Percentiles rank a stretch among this genome's conserved stretches.
phyloP scores from a whole-genome alignment of 92 coral and sea anemone species.

The Epizoanthus scotinus region DNA sequence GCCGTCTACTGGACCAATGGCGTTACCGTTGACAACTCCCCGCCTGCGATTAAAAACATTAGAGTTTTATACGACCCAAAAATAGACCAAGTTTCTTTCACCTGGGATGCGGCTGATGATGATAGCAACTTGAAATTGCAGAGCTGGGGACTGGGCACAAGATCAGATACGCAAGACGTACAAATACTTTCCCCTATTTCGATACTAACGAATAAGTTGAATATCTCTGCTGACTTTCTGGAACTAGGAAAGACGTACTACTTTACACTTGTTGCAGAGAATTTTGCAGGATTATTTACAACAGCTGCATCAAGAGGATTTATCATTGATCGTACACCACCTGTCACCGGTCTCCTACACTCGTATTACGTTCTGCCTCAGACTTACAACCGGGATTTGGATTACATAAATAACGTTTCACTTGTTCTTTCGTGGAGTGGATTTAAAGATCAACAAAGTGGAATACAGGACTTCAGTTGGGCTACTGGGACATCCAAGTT shows the following conservation, averaged over 20 bases:
- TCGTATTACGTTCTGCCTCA: constrained; percentile 77
- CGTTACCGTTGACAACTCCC: constrained; percentile 78
- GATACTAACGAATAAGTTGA: constrained; percentile 19
- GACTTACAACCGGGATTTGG: constrained; percentile 75
- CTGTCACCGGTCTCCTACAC: constrained; percentile 65
- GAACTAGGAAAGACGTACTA: constrained; percentile 79
- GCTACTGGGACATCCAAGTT: constrained; percentile 64
- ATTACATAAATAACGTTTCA: constrained; percentile 73
- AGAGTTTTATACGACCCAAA: constrained; percentile 59
- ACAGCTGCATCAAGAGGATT: constrained; percentile 78
- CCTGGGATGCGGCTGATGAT: constrained; percentile 67
- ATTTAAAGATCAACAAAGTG: constrained; percentile 83
- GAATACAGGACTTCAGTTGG: constrained; percentile 74
- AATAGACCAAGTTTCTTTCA: constrained; percentile 51
- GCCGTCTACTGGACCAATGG: constrained; percentile 87
- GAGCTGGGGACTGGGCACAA: constrained; percentile 81
- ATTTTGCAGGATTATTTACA: constrained; percentile 68
- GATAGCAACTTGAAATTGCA: constrained; percentile 73
- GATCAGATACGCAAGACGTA: constrained; percentile 65
- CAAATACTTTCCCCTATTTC: constrained; percentile 53
- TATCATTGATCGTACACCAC: constrained; percentile 85
- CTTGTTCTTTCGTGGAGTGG: constrained; percentile 90
- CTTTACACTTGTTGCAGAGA: constrained; percentile 63
- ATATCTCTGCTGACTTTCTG: constrained; percentile 49
- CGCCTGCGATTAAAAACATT: constrained; percentile 76